Evolutionary conservation across 2,797 vertebrate species (phyloP), one percentile per base, ranked within the genome.

Genomic region (Poecilia gillii): DNA sequence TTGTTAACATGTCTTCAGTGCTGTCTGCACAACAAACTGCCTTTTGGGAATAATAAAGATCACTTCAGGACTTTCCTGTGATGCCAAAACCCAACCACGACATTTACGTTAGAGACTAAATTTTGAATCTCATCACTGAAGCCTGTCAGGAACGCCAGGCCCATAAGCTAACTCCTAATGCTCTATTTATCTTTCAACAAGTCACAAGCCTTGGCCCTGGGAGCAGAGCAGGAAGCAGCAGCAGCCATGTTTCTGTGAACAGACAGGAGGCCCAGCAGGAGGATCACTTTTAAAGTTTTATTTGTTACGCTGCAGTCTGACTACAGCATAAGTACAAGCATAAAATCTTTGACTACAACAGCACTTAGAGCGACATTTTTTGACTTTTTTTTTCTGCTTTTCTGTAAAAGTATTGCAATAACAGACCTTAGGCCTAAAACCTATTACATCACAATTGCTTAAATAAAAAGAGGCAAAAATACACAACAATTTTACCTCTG

Each of bases 321-420:
- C 96, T 97, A 97, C 95, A 97, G 96, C 96, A 97, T 96, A 96
- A 96, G 95, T 97, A 98, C 96, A 98, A 98, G 97, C 97, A 97
- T 97, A 96, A 97, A 97, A 97, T 96, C 95, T 97, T 97, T 96
- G 96, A 97, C 97, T 97, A 98, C 96, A 97, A 97, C 96, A 97
- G 97, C 96, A 97, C 96, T 97, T 96, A 95, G 96, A 97, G 97
- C 97, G 96, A 97, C 95, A 95, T 96, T 94, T 95, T 94, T 93
- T 93, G 76, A 88, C 86, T 90, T 91, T 92, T 91, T 92, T 92
- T 91, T 90, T 79, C 82, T 85, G 93, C 88, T 96, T 96, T 97
- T 95, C 93, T 97, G 96, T 96, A 96, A 97, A 97, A 97, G 96
- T 97, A 97, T 97, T 98, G 96, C 96, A 96, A 95, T 97, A 96